Evolutionary conservation across 2,113 vertebrate species (phyloP).

Genomic region (Campylomormyrus numenius): DNA sequence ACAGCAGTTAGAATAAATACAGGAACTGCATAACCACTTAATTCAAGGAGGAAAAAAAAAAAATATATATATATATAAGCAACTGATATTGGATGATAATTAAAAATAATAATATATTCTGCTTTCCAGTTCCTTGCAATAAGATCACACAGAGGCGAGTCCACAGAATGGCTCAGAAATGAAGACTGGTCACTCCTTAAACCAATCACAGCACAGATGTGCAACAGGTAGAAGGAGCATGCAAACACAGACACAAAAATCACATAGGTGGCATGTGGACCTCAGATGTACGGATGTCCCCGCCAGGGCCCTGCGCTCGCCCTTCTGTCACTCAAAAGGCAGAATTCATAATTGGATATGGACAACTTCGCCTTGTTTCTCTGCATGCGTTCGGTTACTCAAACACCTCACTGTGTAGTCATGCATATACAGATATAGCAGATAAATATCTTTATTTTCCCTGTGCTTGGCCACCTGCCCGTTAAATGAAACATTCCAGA

Average conservation of each 20-base stretch:
- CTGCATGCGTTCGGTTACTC: background rate
- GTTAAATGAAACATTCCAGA: background rate
- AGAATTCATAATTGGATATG: background rate
- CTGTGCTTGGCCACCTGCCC: background rate
- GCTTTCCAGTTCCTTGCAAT: slow-evolving; percentile 62
- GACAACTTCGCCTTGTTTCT: background rate
- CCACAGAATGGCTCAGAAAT: slow-evolving; percentile 59
- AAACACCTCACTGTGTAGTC: background rate
- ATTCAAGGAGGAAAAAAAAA: slow-evolving; percentile 34
- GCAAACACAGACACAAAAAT: slow-evolving; percentile 55
- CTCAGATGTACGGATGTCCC: background rate
- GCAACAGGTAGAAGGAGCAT: slow-evolving; percentile 65
- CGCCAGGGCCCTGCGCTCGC: background rate
- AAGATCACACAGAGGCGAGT: slow-evolving; percentile 54
- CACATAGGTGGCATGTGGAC: background rate
- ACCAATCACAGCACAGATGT: slow-evolving; percentile 40
- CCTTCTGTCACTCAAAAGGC: background rate
- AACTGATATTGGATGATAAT: slow-evolving; percentile 49
- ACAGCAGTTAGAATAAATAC: slow-evolving; percentile 63
- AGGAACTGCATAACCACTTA: slow-evolving; percentile 49
- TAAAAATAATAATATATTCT: slow-evolving; percentile 48
- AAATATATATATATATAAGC: slow-evolving; percentile 30
- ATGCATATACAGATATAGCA: background rate
- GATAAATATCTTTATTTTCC: background rate
- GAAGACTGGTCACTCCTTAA: slow-evolving; percentile 23